A percentile compares a stretch with the other conserved stretches of the same genome.
These are phyloP conservation scores for Channa maculata DNA, from an alignment of 2,113 vertebrate species.

Conservation along the genomic window DNA sequence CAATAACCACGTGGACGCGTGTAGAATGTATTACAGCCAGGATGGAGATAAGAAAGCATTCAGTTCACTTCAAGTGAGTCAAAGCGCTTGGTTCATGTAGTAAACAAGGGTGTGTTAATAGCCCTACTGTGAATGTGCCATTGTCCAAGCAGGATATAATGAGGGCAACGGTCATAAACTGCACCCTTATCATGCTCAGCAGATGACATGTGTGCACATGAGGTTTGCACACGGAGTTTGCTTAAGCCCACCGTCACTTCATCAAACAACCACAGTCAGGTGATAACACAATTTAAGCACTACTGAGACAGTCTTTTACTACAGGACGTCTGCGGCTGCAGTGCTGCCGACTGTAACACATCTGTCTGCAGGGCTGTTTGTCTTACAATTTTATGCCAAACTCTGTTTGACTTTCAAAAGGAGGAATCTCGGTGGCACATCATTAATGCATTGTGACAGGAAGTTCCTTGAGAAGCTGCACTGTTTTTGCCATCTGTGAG, in stretches of 20 bases:
- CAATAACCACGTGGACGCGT: slow-evolving; percentile 2
- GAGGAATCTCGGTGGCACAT: slow-evolving; percentile 30
- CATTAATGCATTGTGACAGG: slow-evolving; percentile 52
- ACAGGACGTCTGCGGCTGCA: slow-evolving; percentile 15
- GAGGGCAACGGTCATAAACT: slow-evolving; percentile 52
- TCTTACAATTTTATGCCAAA: slow-evolving; percentile 34
- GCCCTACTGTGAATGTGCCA: slow-evolving; percentile 44
- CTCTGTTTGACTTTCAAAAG: slow-evolving; percentile 50
- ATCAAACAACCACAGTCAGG: slow-evolving; percentile 39
- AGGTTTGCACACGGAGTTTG: slow-evolving; percentile 47
- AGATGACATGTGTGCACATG: slow-evolving; percentile 56
- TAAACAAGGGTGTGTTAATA: slow-evolving; percentile 56
- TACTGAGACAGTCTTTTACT: neutral
- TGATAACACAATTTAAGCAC: slow-evolving; percentile 15
- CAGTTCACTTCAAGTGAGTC: slow-evolving; percentile 22
- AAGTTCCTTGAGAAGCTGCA: slow-evolving; percentile 1
- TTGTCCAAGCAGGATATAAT: slow-evolving; percentile 71
- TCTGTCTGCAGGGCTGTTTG: slow-evolving; percentile 49
- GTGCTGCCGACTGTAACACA: slow-evolving; percentile 1
- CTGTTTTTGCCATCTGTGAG: slow-evolving; percentile 22
- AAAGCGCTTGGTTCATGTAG: slow-evolving; percentile 49
- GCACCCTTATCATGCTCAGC: slow-evolving; percentile 54
- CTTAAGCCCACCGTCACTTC: slow-evolving; percentile 37
- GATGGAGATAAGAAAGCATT: slow-evolving; percentile 5
- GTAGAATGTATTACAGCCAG: slow-evolving; percentile 6